Conservation (phyloP, 2,888 invertebrate species). For the Leptogaster cylindrica region DNA sequence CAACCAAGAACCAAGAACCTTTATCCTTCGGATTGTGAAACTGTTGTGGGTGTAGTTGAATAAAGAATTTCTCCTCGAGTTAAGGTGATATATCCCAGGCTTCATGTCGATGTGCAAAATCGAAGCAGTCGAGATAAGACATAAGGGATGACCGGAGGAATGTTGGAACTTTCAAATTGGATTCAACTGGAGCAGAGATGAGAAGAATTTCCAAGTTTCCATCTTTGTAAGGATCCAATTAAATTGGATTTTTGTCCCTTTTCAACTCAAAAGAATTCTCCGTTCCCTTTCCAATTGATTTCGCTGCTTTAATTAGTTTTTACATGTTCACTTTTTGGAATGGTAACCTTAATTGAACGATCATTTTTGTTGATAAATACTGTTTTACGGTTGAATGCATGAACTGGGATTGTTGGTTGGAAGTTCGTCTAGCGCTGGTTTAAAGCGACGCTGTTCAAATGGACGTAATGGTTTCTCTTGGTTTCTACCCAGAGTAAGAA, state of each 20-base stretch:
- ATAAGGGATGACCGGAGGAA: slow-evolving; percentile 36
- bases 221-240: slow-evolving; percentile 41
- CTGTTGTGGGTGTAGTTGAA: slow-evolving; percentile 10
- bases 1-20: slow-evolving; percentile 13
- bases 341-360: slow-evolving; percentile 10
- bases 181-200: slow-evolving; percentile 31
- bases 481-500: no score
- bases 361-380: slow-evolving; percentile 16
- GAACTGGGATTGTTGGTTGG: background rate
- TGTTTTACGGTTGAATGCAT: background rate
- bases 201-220: slow-evolving; percentile 34
- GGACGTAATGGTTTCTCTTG: no score
- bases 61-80: slow-evolving; percentile 36
- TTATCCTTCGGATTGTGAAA: slow-evolving; percentile 18
- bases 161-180: slow-evolving; percentile 38
- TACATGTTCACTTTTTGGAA: slow-evolving; percentile 16
- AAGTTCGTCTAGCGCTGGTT: no score
- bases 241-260: slow-evolving; percentile 38
- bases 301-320: slow-evolving; percentile 37
- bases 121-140: slow-evolving; percentile 35
- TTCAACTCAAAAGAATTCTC: slow-evolving; percentile 25
- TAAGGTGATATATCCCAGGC: slow-evolving; percentile 35
- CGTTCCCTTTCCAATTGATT: slow-evolving; percentile 32
- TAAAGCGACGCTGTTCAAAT: no score
- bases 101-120: slow-evolving; percentile 34